phyloP scores from a whole-genome alignment of 2,888 invertebrate species.

The Drosophila anomalata region DNA sequence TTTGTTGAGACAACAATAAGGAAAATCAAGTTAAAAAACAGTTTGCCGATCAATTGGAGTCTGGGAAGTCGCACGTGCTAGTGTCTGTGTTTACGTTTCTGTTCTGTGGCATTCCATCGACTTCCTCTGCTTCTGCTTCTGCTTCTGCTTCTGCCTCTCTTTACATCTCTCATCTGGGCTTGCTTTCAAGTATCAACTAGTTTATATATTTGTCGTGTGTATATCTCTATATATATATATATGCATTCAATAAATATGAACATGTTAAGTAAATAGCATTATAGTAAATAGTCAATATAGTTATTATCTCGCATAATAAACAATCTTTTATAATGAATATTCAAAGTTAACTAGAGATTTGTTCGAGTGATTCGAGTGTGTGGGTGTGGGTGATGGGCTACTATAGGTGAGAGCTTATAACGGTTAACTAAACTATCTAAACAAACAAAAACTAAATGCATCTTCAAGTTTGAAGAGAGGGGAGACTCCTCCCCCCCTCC shows the following conservation, averaged over 20 bases:
- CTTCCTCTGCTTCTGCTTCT: conserved; percentile 45
- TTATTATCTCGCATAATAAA: conserved; percentile 58
- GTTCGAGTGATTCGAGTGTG: conserved; percentile 21
- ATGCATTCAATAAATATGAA: conserved; percentile 66
- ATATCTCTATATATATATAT: conserved; percentile 40
- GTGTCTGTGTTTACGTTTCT: conserved; percentile 21
- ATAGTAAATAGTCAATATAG: conserved; percentile 71
- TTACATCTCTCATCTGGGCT: background rate
- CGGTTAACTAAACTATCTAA: conserved; percentile 41
- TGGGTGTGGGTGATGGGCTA: conserved; percentile 24
- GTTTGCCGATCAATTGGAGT: conserved; percentile 47
- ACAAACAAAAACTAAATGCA: conserved; percentile 64
- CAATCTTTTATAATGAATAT: conserved; percentile 60
- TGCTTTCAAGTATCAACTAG: conserved; percentile 33
- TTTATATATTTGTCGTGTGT: conserved; percentile 34
- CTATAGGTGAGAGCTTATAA: conserved; percentile 34
- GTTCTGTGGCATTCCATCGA: conserved; percentile 24
- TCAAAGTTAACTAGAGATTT: conserved; percentile 71
- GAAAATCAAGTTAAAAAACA: conserved; percentile 42
- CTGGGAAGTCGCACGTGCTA: conserved; percentile 8
- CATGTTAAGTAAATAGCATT: conserved; percentile 68
- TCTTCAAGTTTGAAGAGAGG: conserved; percentile 20
- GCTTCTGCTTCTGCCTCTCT: background rate
- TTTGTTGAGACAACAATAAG: background rate
- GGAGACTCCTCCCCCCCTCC: conserved; percentile 29